Base-by-base conservation (phyloP, 1,140 invertebrate species). In the Drosophila yakuba region DNA sequence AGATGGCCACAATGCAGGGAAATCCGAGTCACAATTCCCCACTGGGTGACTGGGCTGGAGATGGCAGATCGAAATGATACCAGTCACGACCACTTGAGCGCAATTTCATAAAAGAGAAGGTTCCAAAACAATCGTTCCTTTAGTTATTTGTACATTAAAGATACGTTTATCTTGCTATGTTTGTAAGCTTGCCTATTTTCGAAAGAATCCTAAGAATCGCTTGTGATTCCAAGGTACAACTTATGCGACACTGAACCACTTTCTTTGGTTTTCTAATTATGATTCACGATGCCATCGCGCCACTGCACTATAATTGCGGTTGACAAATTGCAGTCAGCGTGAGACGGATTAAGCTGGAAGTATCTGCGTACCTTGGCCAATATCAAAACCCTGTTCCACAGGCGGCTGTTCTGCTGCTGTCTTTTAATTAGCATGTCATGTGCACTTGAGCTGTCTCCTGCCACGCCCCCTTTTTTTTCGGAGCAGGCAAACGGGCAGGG, bases 361-460 rank as follows among this genome's bases (percentile, higher is more conserved):
- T 44, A n/a, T 44, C 23, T 54, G 35, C 45, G 32, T 71, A 71
- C 67, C 64, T 71, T 32, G 32, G 7, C 32, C 32, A 14, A 8
- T 35, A 63, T 12, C 28, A 41, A n/a, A 47, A 23, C 15, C 17
- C 25, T 23, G 15, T 38, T 15, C 32, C 15, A 15, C 28, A 35
- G 74, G 63, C 84, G 80, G 85, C 64, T 78, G 68, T 69, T 75
- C 43, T 66, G 58, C 20, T 84, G 80, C 79, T 76, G 84, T 89
- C 84, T 89, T 89, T 89, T 89, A 89, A 89, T 89, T 89, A 89
- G 85, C 84, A 89, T 89, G 84, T 89, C 84, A 89, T 89, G 80
- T 89, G 74, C 82, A 88, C 82, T 86, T 88, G 61, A 79, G 75
- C 69, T 67, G 69, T 71, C 68, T 71, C 48, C 81, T 75, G 80